phyloP scores from a whole-genome alignment of 1,140 invertebrate species.

The Pseudomyrmex pallidus region DNA sequence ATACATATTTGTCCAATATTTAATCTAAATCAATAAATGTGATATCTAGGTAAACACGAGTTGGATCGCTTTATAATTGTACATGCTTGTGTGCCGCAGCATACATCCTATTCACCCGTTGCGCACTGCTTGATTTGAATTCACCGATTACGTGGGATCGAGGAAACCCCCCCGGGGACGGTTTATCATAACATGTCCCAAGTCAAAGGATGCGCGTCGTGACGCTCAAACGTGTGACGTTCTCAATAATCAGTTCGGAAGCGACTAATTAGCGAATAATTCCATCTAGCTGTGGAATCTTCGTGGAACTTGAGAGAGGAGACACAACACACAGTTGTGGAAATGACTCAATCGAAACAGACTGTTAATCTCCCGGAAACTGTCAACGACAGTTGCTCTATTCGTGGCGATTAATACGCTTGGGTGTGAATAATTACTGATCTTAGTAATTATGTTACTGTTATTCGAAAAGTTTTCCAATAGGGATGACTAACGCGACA shows the following conservation, averaged over 20 bases:
- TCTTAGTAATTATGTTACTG: not conserved
- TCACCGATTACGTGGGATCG: constrained; percentile 44
- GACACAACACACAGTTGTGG: not conserved
- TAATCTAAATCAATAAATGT: constrained; percentile 1
- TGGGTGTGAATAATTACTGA: too few species aligned
- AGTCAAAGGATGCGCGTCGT: constrained; percentile 40
- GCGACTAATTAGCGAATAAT: constrained; percentile 57
- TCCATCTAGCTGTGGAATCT: constrained; percentile 37
- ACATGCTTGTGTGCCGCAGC: not conserved
- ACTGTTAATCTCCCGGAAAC: not conserved
- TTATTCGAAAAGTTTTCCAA: not conserved
- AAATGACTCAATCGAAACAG: not conserved
- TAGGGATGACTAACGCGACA: not conserved
- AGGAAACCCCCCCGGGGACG: constrained; percentile 17
- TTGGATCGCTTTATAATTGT: constrained; percentile 8
- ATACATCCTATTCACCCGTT: constrained; percentile 7
- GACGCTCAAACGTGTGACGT: constrained; percentile 12
- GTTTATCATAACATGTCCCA: constrained; percentile 34
- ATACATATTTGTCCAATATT: not conserved
- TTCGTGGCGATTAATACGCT: too few species aligned
- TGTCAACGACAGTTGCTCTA: too few species aligned
- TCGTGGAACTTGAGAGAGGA: not conserved
- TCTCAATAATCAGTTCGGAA: constrained; percentile 59
- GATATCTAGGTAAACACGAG: not conserved
- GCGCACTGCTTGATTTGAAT: constrained; percentile 52